These are phyloP conservation scores for Melanotaenia nigrans DNA, from an alignment of 2,797 vertebrate species.

Conservation along the genomic window DNA sequence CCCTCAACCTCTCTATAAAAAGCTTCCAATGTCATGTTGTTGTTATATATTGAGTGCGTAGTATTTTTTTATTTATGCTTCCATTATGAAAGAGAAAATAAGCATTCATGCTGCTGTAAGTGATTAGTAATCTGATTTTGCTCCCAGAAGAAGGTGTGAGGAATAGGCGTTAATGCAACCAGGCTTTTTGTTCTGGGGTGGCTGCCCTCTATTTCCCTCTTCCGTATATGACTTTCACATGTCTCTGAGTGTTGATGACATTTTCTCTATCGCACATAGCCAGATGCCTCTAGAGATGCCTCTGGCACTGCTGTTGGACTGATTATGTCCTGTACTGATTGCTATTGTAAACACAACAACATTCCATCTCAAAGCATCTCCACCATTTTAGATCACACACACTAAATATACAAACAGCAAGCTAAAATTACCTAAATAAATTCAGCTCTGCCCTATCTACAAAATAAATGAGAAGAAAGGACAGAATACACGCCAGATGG, in stretches of 20 bases:
- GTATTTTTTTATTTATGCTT: slow-evolving; percentile 13
- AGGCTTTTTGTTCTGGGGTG: slow-evolving; percentile 37
- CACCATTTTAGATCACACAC: slow-evolving; percentile 38
- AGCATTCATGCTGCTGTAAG: slow-evolving; percentile 27
- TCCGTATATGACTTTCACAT: slow-evolving; percentile 56
- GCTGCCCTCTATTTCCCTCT: slow-evolving; percentile 53
- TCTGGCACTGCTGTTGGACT: slow-evolving; percentile 21
- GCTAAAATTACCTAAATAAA: slow-evolving; percentile 34
- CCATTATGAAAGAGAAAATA: slow-evolving; percentile 35
- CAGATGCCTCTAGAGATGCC: slow-evolving; percentile 39
- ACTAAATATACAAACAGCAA: slow-evolving; percentile 46
- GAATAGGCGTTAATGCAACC: slow-evolving; percentile 45
- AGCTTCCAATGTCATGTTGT: background rate
- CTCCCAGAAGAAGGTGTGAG: slow-evolving; percentile 9
- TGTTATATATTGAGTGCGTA: slow-evolving; percentile 10
- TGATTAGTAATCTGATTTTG: slow-evolving; percentile 41
- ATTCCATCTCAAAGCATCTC: slow-evolving; percentile 22
- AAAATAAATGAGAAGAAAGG: slow-evolving; percentile 27
- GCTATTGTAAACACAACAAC: slow-evolving; percentile 32
- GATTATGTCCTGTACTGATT: slow-evolving; percentile 30
- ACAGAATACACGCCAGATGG: slow-evolving; percentile 57
- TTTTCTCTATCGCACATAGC: slow-evolving; percentile 47
- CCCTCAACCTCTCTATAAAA: background rate
- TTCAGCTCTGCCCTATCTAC: slow-evolving; percentile 14
- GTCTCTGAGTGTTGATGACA: slow-evolving; percentile 42